phyloP scores from a whole-genome alignment of 2,113 vertebrate genomes.

The Anser cygnoides region DNA sequence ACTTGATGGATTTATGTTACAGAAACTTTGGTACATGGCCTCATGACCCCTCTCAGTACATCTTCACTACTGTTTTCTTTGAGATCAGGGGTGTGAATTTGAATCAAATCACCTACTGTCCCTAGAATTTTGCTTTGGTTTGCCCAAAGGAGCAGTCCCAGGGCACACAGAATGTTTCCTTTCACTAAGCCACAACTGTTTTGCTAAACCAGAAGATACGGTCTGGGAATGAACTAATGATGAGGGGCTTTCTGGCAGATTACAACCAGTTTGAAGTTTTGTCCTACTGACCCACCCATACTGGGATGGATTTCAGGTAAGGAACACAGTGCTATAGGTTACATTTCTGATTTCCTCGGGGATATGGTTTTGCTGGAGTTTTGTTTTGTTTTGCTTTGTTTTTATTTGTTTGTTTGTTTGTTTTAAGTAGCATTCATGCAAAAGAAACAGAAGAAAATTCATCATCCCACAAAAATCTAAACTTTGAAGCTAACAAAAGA shows the following conservation, averaged over 20 bases:
- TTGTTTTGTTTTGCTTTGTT: no score
- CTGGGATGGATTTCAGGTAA: not conserved
- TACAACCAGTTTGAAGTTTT: not conserved
- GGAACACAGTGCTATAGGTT: not conserved
- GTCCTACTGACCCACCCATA: not conserved
- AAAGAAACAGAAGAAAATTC: not conserved
- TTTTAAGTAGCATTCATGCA: no score
- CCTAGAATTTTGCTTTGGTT: not conserved
- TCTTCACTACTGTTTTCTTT: not conserved
- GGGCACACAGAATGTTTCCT: not conserved
- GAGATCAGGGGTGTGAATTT: not conserved
- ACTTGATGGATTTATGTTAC: not conserved
- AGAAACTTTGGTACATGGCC: not conserved
- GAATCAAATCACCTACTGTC: not conserved
- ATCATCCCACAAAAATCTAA: not conserved
- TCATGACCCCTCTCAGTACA: not conserved
- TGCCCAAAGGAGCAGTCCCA: not conserved
- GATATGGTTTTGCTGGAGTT: not conserved
- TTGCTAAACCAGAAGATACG: not conserved
- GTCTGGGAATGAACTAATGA: not conserved
- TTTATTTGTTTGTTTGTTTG: no score
- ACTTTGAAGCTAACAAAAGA: not conserved
- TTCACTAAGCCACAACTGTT: constrained; percentile 13
- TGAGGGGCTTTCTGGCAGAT: not conserved
- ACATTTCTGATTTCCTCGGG: not conserved